Percentiles rank a stretch among this genome's conserved stretches.
These are phyloP conservation scores for Drosophila neonasuta DNA, from an alignment of 2,888 invertebrate genomes.

Conservation along the genomic window DNA sequence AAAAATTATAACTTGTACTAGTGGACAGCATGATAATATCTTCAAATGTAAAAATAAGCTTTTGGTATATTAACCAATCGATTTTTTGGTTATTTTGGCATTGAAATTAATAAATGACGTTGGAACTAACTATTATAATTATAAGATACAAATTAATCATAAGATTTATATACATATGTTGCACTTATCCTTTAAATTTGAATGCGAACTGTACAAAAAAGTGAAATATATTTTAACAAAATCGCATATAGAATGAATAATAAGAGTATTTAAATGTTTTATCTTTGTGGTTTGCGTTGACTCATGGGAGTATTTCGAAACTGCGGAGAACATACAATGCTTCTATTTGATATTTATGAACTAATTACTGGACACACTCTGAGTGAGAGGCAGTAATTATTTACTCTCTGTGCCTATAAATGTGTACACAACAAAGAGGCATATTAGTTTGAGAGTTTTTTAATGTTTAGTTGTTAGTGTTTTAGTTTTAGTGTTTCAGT, in stretches of 20 bases:
- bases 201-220: neutral
- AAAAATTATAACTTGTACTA: neutral
- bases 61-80: too few relatives aligned
- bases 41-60: neutral
- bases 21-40: neutral
- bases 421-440: neutral
- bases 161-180: too few relatives aligned
- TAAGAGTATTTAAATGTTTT: neutral
- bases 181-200: too few relatives aligned
- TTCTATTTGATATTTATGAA: neutral
- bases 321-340: neutral
- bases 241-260: neutral
- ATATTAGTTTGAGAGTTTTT: neutral
- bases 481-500: neutral
- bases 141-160: too few relatives aligned
- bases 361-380: slow-evolving; percentile 1
- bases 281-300: slow-evolving; percentile 1
- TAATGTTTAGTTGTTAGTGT: too few relatives aligned
- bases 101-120: too few relatives aligned
- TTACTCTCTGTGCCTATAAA: neutral
- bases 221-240: neutral
- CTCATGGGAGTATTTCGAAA: slow-evolving; percentile 4
- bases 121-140: too few relatives aligned
- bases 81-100: too few relatives aligned
- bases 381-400: neutral